A percentile compares a stretch with the other conserved stretches of the same genome.
These are phyloP conservation scores for Hypotaenidia philippensis DNA, from an alignment of 2,797 vertebrate species.

Conservation along the genomic window DNA sequence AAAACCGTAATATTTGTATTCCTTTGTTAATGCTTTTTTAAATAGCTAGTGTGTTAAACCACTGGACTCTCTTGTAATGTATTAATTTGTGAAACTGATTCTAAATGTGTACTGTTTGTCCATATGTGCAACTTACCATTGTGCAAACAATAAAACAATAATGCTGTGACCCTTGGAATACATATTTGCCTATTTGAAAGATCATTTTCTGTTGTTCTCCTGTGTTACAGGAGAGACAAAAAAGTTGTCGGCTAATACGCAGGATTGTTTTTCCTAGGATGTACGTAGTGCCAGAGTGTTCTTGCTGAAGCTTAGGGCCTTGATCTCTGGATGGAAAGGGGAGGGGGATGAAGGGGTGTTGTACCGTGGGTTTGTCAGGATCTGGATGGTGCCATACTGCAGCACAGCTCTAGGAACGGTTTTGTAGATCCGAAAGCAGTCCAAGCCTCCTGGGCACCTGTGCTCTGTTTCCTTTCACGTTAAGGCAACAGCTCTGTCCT, in stretches of 20 bases:
- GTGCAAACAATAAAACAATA: slow-evolving; percentile 79
- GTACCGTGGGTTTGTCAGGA: background rate
- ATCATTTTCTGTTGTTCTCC: background rate
- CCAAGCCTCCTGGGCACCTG: background rate
- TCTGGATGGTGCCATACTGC: background rate
- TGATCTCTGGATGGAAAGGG: background rate
- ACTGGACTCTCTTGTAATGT: slow-evolving; percentile 76
- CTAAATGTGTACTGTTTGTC: slow-evolving; percentile 76
- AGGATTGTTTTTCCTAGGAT: background rate
- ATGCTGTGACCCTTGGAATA: slow-evolving; percentile 71
- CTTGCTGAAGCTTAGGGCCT: background rate
- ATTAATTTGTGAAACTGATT: slow-evolving; percentile 76
- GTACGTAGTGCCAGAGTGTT: background rate
- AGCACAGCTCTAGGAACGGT: background rate
- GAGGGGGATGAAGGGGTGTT: background rate
- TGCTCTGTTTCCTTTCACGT: background rate
- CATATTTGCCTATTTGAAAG: slow-evolving; percentile 16
- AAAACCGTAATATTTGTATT: slow-evolving; percentile 72
- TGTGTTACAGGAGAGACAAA: background rate
- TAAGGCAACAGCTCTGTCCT: background rate
- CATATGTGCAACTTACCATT: slow-evolving; percentile 67
- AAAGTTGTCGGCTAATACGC: fast-evolving
- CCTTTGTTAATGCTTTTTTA: slow-evolving; percentile 67
- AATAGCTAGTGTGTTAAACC: slow-evolving; percentile 73
- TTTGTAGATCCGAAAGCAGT: background rate